These are phyloP conservation scores for Myioborus melanocephalus DNA, from an alignment of 2,797 vertebrate species.

Conservation along the genomic window DNA sequence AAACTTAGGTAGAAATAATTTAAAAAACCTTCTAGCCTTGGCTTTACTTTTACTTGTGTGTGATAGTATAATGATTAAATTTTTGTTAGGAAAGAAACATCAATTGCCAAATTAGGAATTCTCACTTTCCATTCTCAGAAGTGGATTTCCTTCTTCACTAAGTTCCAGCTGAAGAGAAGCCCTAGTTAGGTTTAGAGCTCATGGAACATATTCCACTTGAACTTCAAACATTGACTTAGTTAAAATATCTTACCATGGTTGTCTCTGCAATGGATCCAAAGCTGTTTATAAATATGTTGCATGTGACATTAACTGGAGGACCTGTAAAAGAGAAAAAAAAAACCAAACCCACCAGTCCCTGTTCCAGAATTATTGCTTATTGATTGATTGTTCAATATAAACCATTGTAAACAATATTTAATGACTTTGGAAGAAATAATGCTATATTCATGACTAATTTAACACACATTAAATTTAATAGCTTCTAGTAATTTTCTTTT, in stretches of 20 bases:
- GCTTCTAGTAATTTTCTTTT: background rate
- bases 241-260: conserved; percentile 87
- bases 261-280: conserved; percentile 98
- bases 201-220: background rate
- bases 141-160: background rate
- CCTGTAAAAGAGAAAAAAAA: conserved; percentile 77
- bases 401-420: background rate
- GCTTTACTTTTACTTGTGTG: background rate
- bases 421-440: background rate
- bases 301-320: conserved; percentile 94
- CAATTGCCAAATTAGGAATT: background rate
- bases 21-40: background rate
- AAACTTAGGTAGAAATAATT: background rate
- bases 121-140: background rate
- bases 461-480: background rate
- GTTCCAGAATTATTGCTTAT: background rate
- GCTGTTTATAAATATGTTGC: conserved; percentile 99
- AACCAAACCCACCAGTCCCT: background rate
- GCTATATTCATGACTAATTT: background rate
- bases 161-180: background rate
- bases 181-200: background rate
- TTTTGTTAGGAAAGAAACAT: background rate
- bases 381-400: background rate
- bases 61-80: background rate
- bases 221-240: background rate